These are phyloP conservation scores for Macrochelys suwanniensis DNA, from an alignment of 2,797 vertebrate genomes.

Conservation along the genomic window DNA sequence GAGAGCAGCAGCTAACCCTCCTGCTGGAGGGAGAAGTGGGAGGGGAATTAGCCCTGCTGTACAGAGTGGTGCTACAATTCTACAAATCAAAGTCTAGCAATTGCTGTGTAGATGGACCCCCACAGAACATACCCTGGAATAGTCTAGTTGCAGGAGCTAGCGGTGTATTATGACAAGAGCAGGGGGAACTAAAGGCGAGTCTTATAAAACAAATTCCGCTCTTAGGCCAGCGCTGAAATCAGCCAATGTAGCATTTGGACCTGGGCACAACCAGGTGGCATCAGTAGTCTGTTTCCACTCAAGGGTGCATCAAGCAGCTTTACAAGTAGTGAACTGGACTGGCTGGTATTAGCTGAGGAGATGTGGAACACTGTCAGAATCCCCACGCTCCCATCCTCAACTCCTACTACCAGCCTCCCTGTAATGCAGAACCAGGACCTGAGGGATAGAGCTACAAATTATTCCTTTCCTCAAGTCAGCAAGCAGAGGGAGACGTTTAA, in stretches of 20 bases:
- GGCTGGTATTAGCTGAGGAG: background rate
- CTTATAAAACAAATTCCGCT: background rate
- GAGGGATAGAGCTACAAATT: background rate
- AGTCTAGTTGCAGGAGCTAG: background rate
- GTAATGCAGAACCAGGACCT: too few species aligned
- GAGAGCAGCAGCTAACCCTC: background rate
- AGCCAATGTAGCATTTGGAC: background rate
- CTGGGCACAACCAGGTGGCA: background rate
- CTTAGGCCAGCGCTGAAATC: background rate
- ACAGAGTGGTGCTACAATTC: background rate
- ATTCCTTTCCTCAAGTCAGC: background rate
- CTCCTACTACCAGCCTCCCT: background rate
- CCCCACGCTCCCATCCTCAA: background rate
- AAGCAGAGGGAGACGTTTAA: background rate
- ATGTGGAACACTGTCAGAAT: background rate
- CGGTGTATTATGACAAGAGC: background rate
- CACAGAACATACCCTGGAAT: background rate
- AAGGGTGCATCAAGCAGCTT: background rate
- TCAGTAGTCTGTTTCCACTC: background rate
- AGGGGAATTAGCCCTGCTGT: background rate
- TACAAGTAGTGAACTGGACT: background rate
- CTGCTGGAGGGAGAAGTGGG: background rate
- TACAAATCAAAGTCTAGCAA: background rate
- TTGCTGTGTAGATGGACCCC: background rate
- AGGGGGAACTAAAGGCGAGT: background rate